Percentiles rank a stretch among this genome's conserved stretches.
Evolutionary conservation across 2,888 invertebrate genomes (phyloP).

Genomic region (Synergus itoensis): DNA sequence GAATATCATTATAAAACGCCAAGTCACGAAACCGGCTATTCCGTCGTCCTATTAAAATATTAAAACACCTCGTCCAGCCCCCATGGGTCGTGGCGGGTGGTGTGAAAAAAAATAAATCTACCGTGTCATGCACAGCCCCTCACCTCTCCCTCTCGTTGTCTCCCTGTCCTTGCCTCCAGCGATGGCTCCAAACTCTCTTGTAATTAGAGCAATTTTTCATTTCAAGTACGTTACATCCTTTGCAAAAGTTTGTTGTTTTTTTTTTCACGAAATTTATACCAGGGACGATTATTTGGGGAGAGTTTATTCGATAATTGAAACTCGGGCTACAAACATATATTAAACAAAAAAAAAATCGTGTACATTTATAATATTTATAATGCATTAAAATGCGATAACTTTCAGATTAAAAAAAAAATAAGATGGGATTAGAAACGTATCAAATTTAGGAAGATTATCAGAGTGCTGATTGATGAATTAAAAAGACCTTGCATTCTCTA

Average conservation of each 20-base stretch:
- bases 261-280: neutral
- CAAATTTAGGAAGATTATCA: too few species aligned
- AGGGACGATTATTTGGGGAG: neutral
- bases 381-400: too few species aligned
- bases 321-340: neutral
- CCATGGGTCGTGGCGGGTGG: constrained; percentile 71
- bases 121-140: constrained; percentile 76
- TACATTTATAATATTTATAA: neutral
- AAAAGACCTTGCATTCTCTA: too few species aligned
- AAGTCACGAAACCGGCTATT: constrained; percentile 77
- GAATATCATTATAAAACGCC: constrained; percentile 77
- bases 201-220: constrained; percentile 40
- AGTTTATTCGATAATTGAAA: neutral
- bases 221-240: constrained; percentile 39
- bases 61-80: constrained; percentile 76
- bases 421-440: too few species aligned
- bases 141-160: constrained; percentile 67
- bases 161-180: constrained; percentile 57
- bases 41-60: constrained; percentile 77
- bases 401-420: too few species aligned
- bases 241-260: neutral
- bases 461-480: too few species aligned
- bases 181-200: constrained; percentile 49
- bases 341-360: neutral
- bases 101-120: constrained; percentile 77